Percentiles rank a stretch among this genome's conserved stretches.
Evolutionary conservation across 2,888 invertebrate species (phyloP).

Genomic region (Mystacides longicornis): DNA sequence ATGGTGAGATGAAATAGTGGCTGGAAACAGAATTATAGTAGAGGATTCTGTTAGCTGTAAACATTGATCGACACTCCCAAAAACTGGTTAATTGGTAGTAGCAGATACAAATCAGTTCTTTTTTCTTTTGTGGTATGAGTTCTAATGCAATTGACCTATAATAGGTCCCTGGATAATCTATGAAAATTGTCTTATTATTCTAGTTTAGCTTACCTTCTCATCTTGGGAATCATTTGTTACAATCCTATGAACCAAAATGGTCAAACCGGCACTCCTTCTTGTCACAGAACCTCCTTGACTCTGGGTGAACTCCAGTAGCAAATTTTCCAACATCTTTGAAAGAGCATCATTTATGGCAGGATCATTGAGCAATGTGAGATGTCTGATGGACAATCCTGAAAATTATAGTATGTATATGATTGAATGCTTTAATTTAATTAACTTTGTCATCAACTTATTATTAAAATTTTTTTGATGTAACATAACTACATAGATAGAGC

Average conservation of each 20-base stretch:
- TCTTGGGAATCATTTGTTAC: constrained; percentile 58
- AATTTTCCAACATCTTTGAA: constrained; percentile 35
- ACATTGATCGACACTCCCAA: too few relatives aligned
- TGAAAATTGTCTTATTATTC: too few relatives aligned
- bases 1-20: constrained; percentile 53
- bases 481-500: too few relatives aligned
- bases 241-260: constrained; percentile 68
- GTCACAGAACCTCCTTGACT: constrained; percentile 51
- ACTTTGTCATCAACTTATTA: too few relatives aligned
- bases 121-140: too few relatives aligned
- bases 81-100: too few relatives aligned
- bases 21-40: constrained; percentile 32
- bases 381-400: constrained; percentile 45
- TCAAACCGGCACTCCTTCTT: constrained; percentile 69
- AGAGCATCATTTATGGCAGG: constrained; percentile 34
- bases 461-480: too few relatives aligned
- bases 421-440: neutral
- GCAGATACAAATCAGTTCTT: too few relatives aligned
- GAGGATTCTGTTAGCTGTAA: too few relatives aligned
- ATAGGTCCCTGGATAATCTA: too few relatives aligned
- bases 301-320: constrained; percentile 41
- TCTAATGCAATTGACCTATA: too few relatives aligned
- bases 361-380: constrained; percentile 37
- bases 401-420: constrained; percentile 14
- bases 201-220: constrained; percentile 37